These are phyloP conservation scores for Tauraco erythrolophus DNA, from an alignment of 2,113 vertebrate genomes.

Conservation along the genomic window DNA sequence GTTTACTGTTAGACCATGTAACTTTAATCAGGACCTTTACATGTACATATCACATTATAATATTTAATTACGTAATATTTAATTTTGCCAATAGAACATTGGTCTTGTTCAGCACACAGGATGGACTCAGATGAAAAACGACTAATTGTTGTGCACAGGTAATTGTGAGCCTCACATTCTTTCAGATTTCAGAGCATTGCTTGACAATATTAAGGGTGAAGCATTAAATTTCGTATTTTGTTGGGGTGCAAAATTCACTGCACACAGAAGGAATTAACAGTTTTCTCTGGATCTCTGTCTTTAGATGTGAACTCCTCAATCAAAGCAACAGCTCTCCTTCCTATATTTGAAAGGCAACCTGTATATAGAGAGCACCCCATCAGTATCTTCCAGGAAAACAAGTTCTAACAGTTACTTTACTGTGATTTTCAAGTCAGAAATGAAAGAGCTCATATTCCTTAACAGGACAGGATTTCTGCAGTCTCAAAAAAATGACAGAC, in stretches of 20 bases:
- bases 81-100: neutral
- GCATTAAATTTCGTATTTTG: neutral
- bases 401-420: neutral
- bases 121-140: neutral
- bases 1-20: neutral
- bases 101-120: neutral
- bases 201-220: neutral
- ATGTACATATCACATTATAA: neutral
- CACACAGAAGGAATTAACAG: neutral
- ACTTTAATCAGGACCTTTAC: neutral
- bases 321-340: neutral
- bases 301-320: neutral
- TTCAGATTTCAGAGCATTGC: neutral
- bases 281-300: neutral
- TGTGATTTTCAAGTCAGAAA: neutral
- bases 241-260: neutral
- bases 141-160: neutral
- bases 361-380: neutral
- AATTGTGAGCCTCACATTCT: neutral
- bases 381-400: neutral
- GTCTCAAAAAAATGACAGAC: neutral
- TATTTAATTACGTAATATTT: neutral
- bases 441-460: neutral
- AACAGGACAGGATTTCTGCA: neutral
- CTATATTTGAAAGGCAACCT: neutral